These are phyloP conservation scores for Gasterosteus aculeatus DNA, from an alignment of 2,113 vertebrate genomes.

Conservation along the genomic window DNA sequence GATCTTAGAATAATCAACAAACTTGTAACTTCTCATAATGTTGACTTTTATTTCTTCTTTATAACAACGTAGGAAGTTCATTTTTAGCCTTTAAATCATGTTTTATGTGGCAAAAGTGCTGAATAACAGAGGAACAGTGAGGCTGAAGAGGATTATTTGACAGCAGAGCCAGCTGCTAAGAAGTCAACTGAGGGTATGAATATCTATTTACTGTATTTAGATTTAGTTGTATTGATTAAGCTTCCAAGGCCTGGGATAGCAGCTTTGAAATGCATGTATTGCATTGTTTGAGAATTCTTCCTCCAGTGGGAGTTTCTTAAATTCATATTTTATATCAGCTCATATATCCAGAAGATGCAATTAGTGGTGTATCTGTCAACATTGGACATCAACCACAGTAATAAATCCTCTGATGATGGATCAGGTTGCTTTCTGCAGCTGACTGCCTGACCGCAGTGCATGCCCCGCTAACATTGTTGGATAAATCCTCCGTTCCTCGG, in stretches of 20 bases:
- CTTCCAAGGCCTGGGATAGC: neutral
- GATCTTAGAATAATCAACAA: neutral
- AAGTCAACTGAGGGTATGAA: conserved; percentile 14
- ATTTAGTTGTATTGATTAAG: conserved; percentile 2
- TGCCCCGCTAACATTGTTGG: conserved; percentile 30
- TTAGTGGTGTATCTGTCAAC: conserved; percentile 3
- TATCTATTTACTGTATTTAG: neutral
- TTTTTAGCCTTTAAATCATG: neutral
- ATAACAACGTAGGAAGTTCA: neutral
- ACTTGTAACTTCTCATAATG: neutral
- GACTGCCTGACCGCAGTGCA: conserved; percentile 15
- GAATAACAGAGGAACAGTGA: neutral
- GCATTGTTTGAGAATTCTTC: neutral
- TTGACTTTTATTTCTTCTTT: neutral
- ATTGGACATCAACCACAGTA: conserved; percentile 3
- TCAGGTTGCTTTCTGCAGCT: conserved; percentile 7
- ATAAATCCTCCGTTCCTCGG: conserved; percentile 44
- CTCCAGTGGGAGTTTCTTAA: conserved; percentile 1
- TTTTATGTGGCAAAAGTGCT: neutral
- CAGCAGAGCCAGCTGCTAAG: conserved; percentile 1
- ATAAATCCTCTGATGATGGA: conserved; percentile 13
- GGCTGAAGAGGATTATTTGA: neutral
- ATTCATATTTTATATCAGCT: conserved; percentile 12
- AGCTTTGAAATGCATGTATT: neutral
- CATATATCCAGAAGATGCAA: neutral